Evolutionary conservation across 2,113 vertebrate species (phyloP).

Genomic region (Hypanus sabinus): DNA sequence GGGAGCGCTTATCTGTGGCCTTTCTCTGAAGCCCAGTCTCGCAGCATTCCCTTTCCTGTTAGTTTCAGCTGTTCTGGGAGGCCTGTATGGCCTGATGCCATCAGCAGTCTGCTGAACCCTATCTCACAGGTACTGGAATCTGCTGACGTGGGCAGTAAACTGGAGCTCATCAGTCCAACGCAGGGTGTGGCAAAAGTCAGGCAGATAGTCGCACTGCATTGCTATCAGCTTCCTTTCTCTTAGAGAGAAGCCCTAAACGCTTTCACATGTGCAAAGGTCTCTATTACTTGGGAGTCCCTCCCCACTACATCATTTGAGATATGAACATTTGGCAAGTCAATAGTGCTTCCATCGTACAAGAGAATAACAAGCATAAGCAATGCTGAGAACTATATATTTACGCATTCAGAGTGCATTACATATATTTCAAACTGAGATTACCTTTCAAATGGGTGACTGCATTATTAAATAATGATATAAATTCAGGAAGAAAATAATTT

Average conservation of each 20-base stretch:
- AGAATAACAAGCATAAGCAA: background rate
- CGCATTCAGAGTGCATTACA: background rate
- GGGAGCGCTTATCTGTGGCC: slow-evolving; percentile 57
- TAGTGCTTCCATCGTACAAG: background rate
- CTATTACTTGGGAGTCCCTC: background rate
- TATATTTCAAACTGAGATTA: background rate
- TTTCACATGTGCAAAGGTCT: background rate
- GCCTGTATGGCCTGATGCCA: slow-evolving; percentile 52
- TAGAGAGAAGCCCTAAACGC: background rate
- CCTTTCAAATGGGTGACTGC: background rate
- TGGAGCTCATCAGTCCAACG: slow-evolving; percentile 49
- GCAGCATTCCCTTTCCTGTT: slow-evolving; percentile 42
- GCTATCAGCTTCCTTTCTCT: slow-evolving; percentile 53
- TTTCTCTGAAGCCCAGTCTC: slow-evolving; percentile 42
- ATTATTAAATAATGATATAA: background rate
- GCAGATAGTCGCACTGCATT: slow-evolving; percentile 52
- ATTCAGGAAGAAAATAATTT: background rate
- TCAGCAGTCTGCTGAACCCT: slow-evolving; percentile 41
- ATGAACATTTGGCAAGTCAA: slow-evolving; percentile 11
- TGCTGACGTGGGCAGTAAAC: slow-evolving; percentile 55
- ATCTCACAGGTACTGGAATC: slow-evolving; percentile 61
- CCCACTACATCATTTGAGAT: background rate
- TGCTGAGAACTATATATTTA: background rate
- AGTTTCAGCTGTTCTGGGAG: slow-evolving; percentile 41
- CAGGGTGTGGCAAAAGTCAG: slow-evolving; percentile 49